phyloP scores from a whole-genome alignment of 2,113 vertebrate species.

The Oncorhynchus kisutch region DNA sequence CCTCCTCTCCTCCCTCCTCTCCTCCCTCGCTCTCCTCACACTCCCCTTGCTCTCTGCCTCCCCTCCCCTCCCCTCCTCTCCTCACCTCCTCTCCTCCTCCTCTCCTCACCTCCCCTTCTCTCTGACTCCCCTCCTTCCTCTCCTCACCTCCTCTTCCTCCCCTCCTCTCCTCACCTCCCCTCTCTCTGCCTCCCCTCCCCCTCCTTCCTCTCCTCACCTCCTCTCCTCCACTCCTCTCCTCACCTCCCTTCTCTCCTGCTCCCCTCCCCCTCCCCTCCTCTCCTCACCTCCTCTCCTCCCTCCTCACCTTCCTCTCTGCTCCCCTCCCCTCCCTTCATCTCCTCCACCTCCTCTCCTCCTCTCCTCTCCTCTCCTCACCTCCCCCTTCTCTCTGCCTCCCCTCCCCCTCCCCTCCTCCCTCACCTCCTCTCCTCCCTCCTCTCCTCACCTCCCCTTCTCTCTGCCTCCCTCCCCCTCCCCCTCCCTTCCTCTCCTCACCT shows the following conservation, averaged over 20 bases:
- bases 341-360: too few species aligned
- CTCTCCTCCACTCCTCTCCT: too few species aligned
- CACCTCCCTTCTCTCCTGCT: background rate
- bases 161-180: background rate
- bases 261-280: too few species aligned
- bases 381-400: background rate
- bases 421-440: background rate
- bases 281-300: background rate
- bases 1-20: too few species aligned
- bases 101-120: constrained; percentile 5
- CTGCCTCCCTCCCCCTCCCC: constrained; percentile 20
- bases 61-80: too few species aligned
- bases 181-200: background rate
- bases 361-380: background rate
- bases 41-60: too few species aligned
- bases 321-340: too few species aligned
- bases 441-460: background rate
- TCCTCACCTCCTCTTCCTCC: background rate
- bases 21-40: too few species aligned
- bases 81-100: background rate
- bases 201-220: background rate
- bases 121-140: background rate
- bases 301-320: too few species aligned
- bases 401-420: too few species aligned
- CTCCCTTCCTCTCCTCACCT: background rate